Conservation (phyloP, 2,113 vertebrate species). For the Calyptommatus sinebrachiatus region DNA sequence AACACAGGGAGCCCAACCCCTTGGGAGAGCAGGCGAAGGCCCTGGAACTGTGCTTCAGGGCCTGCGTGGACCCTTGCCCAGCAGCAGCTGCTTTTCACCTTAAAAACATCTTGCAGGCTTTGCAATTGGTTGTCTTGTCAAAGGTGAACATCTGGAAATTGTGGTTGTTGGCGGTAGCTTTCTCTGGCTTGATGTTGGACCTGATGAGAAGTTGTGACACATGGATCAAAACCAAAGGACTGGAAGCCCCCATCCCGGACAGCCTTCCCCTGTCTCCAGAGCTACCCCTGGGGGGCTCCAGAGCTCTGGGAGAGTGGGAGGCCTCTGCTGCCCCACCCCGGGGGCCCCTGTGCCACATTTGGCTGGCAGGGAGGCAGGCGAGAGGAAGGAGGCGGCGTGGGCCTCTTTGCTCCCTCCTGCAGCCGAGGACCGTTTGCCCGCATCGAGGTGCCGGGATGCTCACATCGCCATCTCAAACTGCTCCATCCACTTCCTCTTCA, state of each 20-base stretch:
- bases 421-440: background rate
- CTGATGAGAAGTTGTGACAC: slow-evolving; percentile 57
- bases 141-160: slow-evolving; percentile 98
- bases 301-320: too few relatives aligned
- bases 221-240: too few relatives aligned
- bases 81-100: slow-evolving; percentile 80
- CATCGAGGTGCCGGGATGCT: slow-evolving; percentile 48
- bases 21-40: too few relatives aligned
- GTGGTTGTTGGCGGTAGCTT: slow-evolving; percentile 93
- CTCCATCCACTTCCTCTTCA: slow-evolving; percentile 98
- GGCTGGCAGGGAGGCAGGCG: too few relatives aligned
- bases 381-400: too few relatives aligned
- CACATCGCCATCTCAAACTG: slow-evolving; percentile 99
- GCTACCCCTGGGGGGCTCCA: too few relatives aligned
- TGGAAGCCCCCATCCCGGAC: fast-evolving
- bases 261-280: background rate
- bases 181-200: slow-evolving; percentile 97
- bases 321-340: too few relatives aligned
- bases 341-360: too few relatives aligned
- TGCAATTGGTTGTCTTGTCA: slow-evolving; percentile 93
- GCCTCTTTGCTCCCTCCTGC: background rate
- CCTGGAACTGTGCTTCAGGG: too few relatives aligned
- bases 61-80: too few relatives aligned
- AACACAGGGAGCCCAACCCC: too few relatives aligned
- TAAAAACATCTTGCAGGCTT: slow-evolving; percentile 92